Conservation (phyloP, 1,140 invertebrate species). For the Leptinotarsa texana region DNA sequence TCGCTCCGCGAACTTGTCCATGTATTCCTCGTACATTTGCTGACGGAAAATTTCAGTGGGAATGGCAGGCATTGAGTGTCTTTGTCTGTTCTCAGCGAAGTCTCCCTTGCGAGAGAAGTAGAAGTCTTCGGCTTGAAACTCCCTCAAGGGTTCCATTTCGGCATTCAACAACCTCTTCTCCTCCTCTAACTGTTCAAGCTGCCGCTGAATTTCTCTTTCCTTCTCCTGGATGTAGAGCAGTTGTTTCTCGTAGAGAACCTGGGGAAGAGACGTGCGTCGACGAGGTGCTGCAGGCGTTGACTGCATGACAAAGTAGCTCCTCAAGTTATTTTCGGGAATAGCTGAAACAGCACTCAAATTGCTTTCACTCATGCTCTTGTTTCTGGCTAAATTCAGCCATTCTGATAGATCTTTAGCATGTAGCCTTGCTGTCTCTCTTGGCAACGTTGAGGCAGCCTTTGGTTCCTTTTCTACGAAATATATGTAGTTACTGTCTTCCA, state of each 20-base stretch:
- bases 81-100: slow-evolving; percentile 37
- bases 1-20: slow-evolving; percentile 76
- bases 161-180: slow-evolving; percentile 57
- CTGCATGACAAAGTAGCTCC: slow-evolving; percentile 20
- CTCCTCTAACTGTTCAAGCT: slow-evolving; percentile 63
- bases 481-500: slow-evolving; percentile 15
- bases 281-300: slow-evolving; percentile 36
- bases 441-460: slow-evolving; percentile 3
- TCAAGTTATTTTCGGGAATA: slow-evolving; percentile 41
- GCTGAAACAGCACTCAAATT: slow-evolving; percentile 32
- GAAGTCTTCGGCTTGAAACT: slow-evolving; percentile 47
- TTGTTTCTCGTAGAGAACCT: slow-evolving; percentile 70
- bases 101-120: slow-evolving; percentile 50
- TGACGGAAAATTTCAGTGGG: slow-evolving; percentile 70
- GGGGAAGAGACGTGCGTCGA: slow-evolving; percentile 64
- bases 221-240: slow-evolving; percentile 70
- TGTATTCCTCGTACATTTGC: slow-evolving; percentile 82
- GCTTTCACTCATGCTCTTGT: slow-evolving; percentile 44
- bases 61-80: slow-evolving; percentile 51
- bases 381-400: slow-evolving; percentile 59
- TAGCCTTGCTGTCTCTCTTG: slow-evolving; percentile 46
- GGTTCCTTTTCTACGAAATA: slow-evolving; percentile 30
- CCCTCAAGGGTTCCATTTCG: slow-evolving; percentile 39
- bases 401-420: slow-evolving; percentile 58
- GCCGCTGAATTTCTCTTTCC: slow-evolving; percentile 66